A percentile compares a stretch with the other conserved stretches of the same genome.
These are phyloP conservation scores for Rhinella marina DNA, from an alignment of 2,797 vertebrate genomes.

Conservation along the genomic window DNA sequence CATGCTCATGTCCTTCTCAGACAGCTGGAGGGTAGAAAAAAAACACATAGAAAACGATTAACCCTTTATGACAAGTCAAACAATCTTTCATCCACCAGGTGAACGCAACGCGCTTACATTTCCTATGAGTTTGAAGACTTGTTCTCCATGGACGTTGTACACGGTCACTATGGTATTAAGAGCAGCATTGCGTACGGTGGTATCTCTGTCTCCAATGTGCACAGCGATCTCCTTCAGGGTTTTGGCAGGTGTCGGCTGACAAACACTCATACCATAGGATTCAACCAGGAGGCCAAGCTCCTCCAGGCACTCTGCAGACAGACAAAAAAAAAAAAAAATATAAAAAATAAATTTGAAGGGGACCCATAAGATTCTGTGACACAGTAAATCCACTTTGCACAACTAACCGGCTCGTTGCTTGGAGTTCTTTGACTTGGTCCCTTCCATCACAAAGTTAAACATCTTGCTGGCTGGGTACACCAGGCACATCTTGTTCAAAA, in stretches of 20 bases:
- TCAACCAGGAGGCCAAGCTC: constrained; percentile 80
- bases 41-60: background rate
- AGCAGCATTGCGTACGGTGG: constrained; percentile 92
- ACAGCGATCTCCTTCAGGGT: constrained; percentile 93
- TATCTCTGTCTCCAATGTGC: constrained; percentile 95
- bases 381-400: background rate
- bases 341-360: too few species aligned
- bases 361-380: too few species aligned
- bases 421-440: constrained; percentile 97
- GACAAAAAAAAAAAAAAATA: background rate
- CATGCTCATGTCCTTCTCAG: constrained; percentile 99
- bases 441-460: constrained; percentile 97
- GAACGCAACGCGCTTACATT: constrained; percentile 79
- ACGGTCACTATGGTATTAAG: constrained; percentile 95
- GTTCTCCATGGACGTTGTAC: constrained; percentile 94
- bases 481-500: constrained; percentile 90
- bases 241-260: constrained; percentile 93
- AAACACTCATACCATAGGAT: constrained; percentile 89
- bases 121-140: constrained; percentile 98
- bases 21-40: constrained; percentile 78
- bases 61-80: too few species aligned
- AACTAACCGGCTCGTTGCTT: constrained; percentile 92
- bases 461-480: constrained; percentile 96
- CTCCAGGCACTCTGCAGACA: constrained; percentile 78
- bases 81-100: background rate